Conservation (phyloP, 2,888 invertebrate species). For the Steromphala cineraria region DNA sequence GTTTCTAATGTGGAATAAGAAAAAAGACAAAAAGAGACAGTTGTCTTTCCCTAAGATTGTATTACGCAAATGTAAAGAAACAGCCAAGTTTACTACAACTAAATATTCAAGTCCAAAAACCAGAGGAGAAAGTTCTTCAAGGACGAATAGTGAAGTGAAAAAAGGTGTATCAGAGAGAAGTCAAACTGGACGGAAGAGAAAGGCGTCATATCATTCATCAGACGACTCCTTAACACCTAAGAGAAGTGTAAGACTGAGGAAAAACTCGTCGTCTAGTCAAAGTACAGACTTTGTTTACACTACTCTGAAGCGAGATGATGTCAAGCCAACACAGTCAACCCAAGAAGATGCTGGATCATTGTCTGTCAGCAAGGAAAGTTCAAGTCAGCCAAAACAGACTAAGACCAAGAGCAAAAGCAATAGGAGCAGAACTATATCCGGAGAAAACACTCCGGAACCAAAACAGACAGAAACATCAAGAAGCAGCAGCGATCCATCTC, state of each 20-base stretch:
- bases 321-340: background rate
- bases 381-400: background rate
- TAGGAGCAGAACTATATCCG: background rate
- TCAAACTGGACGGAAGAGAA: background rate
- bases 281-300: background rate
- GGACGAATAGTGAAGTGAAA: background rate
- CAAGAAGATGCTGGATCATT: background rate
- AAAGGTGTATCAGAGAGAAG: background rate
- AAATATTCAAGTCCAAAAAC: background rate
- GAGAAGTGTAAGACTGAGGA: background rate
- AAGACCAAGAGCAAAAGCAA: no score
- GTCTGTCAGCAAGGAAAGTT: background rate
- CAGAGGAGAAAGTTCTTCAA: no score
- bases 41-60: slow-evolving; percentile 4
- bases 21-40: background rate
- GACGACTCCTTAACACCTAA: background rate
- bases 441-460: background rate
- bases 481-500: background rate
- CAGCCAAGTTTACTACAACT: no score
- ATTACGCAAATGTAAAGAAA: background rate
- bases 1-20: slow-evolving; percentile 1
- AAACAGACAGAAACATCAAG: background rate
- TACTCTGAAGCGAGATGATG: background rate
- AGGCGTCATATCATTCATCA: background rate
- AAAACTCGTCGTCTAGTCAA: background rate